Evolutionary conservation across 2,797 vertebrate species (phyloP), one percentile per base, ranked within the genome.

Genomic region (Spondyliosoma cantharus): DNA sequence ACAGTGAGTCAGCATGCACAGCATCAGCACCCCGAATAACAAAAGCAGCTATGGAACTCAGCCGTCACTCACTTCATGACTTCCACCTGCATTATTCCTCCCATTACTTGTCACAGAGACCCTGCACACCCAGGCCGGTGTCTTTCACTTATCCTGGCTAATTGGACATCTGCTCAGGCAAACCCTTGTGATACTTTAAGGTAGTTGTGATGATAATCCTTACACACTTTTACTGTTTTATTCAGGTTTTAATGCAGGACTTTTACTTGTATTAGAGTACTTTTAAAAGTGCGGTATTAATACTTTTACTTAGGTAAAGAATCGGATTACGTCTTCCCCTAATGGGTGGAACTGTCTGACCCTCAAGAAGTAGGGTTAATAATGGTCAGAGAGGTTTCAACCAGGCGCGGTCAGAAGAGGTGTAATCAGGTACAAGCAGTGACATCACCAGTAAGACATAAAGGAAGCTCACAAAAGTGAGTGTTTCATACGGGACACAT

Each of bases 91-190:
- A 60, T 20, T 52, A 53, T 50, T 58, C 20, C 56, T 54, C 4
- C 37, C 2, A 0, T 59, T 43, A 65, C 4, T 42, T 43, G 20
- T 54, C 25, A 70, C 53, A 81, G 71, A 72, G 43, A 54, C 19
- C 27, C 24, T 45, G 32, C 56, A 22, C 53, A 50, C 66, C 49
- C 65, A 67, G 29, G 70, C 46, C 48, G 45, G 63, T 43, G 45
- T 74, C 12, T 29, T 76, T 78, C 48, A 65, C 17, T 58, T 65
- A 29, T 61, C 59, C 17, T 50, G 3, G 6, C 16, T 74, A 58
- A 59, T 78, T 76, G 25, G 6, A 73, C 24, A 61, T 76, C 45
- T 64, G n/a, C 58, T 67, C 9, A 52, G 54, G 58, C 63, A n/a
- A n/a, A n/a, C n/a, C n/a, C 32, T 37, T 37, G 32, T 37, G 32